Evolutionary conservation across 2,888 invertebrate genomes (phyloP).

Genomic region (Lepidocyrtinus sp.): DNA sequence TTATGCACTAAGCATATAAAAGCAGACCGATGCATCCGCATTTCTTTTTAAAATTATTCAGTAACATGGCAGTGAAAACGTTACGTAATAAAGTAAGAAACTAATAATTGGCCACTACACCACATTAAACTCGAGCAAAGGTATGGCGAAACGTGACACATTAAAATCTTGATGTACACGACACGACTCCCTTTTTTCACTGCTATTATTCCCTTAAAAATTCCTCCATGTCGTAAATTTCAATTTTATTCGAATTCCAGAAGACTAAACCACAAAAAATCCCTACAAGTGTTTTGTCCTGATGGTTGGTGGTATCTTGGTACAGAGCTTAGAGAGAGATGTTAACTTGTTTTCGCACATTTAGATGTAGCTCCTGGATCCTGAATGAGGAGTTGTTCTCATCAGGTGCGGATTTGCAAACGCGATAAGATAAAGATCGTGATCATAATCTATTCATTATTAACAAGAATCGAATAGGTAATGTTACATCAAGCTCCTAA

Average conservation of each 20-base stretch:
- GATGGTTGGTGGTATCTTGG: no score
- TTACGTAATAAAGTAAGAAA: not conserved
- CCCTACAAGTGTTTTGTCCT: not conserved
- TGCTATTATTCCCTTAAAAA: not conserved
- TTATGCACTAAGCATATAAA: no score
- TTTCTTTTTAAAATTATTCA: no score
- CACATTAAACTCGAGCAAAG: not conserved
- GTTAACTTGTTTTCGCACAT: not conserved
- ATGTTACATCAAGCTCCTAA: not conserved
- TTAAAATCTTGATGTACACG: not conserved
- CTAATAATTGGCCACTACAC: not conserved
- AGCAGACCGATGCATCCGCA: no score
- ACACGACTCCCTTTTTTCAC: not conserved
- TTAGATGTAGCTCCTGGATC: conserved; percentile 25
- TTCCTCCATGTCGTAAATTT: not conserved
- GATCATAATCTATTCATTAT: conserved; percentile 15
- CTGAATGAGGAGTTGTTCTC: not conserved
- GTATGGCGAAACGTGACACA: not conserved
- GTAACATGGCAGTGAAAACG: no score
- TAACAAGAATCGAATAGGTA: not conserved
- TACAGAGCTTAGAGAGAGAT: not conserved
- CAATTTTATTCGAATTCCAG: not conserved
- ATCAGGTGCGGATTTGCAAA: not conserved
- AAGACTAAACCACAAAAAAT: not conserved
- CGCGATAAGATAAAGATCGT: conserved; percentile 41